Evolutionary conservation across 2,113 vertebrate species (phyloP), one percentile per base, ranked within the genome.

Genomic region (Pygoscelis adeliae): DNA sequence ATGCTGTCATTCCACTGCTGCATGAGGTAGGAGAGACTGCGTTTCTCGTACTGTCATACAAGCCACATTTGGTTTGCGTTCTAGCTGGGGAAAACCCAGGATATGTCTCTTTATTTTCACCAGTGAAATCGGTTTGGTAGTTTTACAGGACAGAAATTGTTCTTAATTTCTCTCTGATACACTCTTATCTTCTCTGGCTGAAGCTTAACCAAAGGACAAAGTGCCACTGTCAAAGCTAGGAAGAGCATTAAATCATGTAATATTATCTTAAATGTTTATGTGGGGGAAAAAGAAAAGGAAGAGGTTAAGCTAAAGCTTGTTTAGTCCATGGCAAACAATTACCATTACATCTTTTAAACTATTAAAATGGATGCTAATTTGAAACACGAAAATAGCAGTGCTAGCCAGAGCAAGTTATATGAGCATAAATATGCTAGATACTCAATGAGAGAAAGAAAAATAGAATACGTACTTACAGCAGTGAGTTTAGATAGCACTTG

Each of bases 1-100:
- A 99, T 81, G 98, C 99, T 73, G 98, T 99, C 93, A 98, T 99
- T 92, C 99, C 99, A 27, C 96, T 99, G 91, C 95, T 99, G 52
- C 98, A 99, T 79, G 99, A 99, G 98, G 99, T 99, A 97, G 98
- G 98, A 92, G 49, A 83, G 46, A 18, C n/a, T 67, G 15, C 4
- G 5, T 49, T 95, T 78, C 40, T 71, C 38, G 3, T 59, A 21
- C 42, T 89, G 50, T 65, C 19, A 29, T 23, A 61, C 8, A 61
- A 84, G 4, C 44, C 27, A 38, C 2, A 1, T 25, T 52, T 55
- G 11, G n/a, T 78, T 72, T 81, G 19, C 10, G 0, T 49, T 77
- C n/a, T n/a, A 66, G 18, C 11, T 83, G 15, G 61, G 47, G 18
- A 55, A 90, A 70, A 66, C 61, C 50, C 36, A 38, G 71, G 29